Evolutionary conservation across 2,113 vertebrate species (phyloP).

Genomic region (Narcine bancroftii): DNA sequence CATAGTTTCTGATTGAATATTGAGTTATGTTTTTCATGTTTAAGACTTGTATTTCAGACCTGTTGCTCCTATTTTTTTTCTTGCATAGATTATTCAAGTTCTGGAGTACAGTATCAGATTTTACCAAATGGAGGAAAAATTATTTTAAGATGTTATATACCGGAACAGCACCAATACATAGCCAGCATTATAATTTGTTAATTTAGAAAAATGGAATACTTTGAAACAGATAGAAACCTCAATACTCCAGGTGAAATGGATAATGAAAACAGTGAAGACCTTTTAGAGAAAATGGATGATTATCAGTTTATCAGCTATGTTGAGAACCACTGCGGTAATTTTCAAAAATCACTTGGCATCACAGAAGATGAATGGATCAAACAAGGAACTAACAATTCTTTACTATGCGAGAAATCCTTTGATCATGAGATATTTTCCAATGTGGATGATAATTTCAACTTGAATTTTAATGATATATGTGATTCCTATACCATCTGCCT

Average conservation of each 20-base stretch:
- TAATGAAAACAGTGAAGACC: not conserved
- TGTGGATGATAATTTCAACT: conserved; percentile 59
- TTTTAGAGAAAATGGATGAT: conserved; percentile 32
- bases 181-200: not conserved
- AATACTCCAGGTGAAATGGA: conserved; percentile 7
- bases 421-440: conserved; percentile 60
- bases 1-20: not conserved
- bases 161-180: not conserved
- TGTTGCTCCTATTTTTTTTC: not conserved
- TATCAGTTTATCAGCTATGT: conserved; percentile 18
- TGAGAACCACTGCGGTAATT: conserved; percentile 35
- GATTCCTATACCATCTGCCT: conserved; percentile 49
- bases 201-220: conserved; percentile 51
- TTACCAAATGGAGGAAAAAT: not conserved
- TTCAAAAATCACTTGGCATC: conserved; percentile 40
- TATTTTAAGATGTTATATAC: not conserved
- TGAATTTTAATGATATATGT: conserved; percentile 58
- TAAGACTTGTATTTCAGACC: not conserved
- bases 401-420: conserved; percentile 58
- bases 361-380: conserved; percentile 44
- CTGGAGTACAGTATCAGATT: not conserved
- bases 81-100: not conserved
- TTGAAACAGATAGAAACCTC: conserved; percentile 35
- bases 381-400: conserved; percentile 29
- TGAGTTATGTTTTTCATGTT: not conserved